Base-by-base conservation (phyloP, 2,888 invertebrate species). In the Drosophila sordidapex region DNA sequence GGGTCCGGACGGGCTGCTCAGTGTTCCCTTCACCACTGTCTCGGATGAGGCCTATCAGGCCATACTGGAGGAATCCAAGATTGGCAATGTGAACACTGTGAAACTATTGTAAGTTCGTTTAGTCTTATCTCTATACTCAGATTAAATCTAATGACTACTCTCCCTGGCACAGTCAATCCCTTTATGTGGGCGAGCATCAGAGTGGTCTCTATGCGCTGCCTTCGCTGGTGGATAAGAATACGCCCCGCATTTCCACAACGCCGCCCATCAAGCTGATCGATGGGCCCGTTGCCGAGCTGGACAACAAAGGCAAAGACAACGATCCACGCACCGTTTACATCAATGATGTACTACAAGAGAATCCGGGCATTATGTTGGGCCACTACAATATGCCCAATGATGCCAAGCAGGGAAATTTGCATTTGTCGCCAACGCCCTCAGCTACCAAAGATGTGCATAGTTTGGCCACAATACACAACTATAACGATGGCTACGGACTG, bases 121-220 rank as follows among this genome's bases (percentile, higher is more conserved):
- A n/a, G 2, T 10, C 4, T 4, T 78, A 46, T 11, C 8, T 59
- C 10, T 27, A 8, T 18, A 11, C 21, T 18, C 2, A 29, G 10
- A 31, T 48, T 10, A 21, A 48, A 15, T 21, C 11, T 4, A n/a
- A 35, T 36, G 21, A 31, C 7, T 31, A 13, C 2, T 21, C 8
- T 4, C 2, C 2, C n/a, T 36, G 33, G 52, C 58, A 5, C 93
- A 98, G 98, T 83, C 97, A 97, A 67, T 97, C 98, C 0, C 94
- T 99, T 38, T 99, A 98, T 92, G 96, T 99, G 68, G 99, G 99
- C 0, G 97, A 99, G 91, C 96, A 96, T 90, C 94, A 94, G 57
- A 94, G 95, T 73, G 99, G 99, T 0, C 94, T 98, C 0, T 99
- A 99, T 93, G 99, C 99, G 0, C 93, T 99, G 61, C 97, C 98